Evolutionary conservation across 2,888 invertebrate species (phyloP), one percentile per base, ranked within the genome.

Genomic region (Nysson spinosus): DNA sequence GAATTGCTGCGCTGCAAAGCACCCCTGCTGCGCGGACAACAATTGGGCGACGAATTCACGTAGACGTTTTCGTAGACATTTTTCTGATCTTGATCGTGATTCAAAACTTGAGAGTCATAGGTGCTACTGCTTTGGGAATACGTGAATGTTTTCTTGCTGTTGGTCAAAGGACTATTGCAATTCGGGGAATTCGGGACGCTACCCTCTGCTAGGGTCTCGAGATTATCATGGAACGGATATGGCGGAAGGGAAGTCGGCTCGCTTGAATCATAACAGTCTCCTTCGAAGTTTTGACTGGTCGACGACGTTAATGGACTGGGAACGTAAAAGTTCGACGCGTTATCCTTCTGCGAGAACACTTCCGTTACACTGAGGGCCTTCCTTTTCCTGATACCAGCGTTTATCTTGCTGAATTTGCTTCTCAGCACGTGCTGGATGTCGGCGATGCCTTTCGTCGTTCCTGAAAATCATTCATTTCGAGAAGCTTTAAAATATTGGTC

Each of bases 311-410:
- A 79, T 67, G 91, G 91, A 83, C 92, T 92, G 55, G 94, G 93
- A 22, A 93, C 93, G 84, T 93, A 93, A 83, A 94, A 94, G 51
- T 77, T 86, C n/a, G 86, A 81, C 7, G 78, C 75, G 61, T 77
- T 82, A 51, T 83, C 85, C 66, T 80, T 85, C 7, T 76, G 75
- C 14, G 83, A 68, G 69, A 92, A 89, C 9, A 93, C 92, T 78
- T 93, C 93, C 73, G 93, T 92, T 7, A 93, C 93, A 44, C 93
- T 93, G 19, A 93, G 81, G 1, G 93, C 92, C 72, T 93, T 89
- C 49, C 93, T 88, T 77, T 89, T 90, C 40, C 93, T 88, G 57
- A 93, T 86, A 0, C 93, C 93, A 7, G 92, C 92, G 56, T 93
- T 92, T 57, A 93, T 90, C 80, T 93, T 91, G 61, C 91, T 93